Evolutionary conservation across 53 echinoderm and acorn worm species (phyloP), one percentile per base, ranked within the genome.

Genomic region (Glandiceps talaboti): DNA sequence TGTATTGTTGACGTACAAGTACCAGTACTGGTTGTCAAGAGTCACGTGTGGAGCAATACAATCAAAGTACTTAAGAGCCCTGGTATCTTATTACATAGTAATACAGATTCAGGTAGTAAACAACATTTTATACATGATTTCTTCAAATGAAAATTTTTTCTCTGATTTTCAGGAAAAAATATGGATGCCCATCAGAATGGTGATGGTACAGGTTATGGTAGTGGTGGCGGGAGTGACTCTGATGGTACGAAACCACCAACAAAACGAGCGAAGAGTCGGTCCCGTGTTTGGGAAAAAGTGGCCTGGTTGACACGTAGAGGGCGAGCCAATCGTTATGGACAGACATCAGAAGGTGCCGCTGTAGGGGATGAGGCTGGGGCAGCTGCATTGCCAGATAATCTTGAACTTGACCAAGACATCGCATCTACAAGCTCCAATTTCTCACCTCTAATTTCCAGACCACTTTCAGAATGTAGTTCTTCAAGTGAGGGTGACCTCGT

Each of bases 211-310:
- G 64, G 64, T 20, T 45, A 45, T 45, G 64, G 6, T 45, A 45
- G 64, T 72, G 83, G 82, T 20, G 87, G 87, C 1, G 87, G 87
- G 73, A 92, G 92, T 87, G 93, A 93, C 74, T 93, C 93, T 0
- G 93, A 93, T 31, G 88, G 93, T 27, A 77, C 84, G 28, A 86
- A 92, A 25, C 91, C 88, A 1, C 87, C 89, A 29, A 76, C 89
- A 14, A 91, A 94, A 76, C 83, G 93, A 33, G 84, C 86, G 45
- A 99, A 94, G 86, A 88, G 94, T 0, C 91, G 89, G 80, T 84
- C 93, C 74, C 87, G 91, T 75, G 93, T 99, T 1, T 99, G 99
- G 99, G 93, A 99, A 74, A 85, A 87, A 77, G 93, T 99, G 31
- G 86, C 93, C 26, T 81, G 93, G 83, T 86, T 94, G 28, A 91